Conservation (phyloP, 2,113 vertebrate species). For the Syngnathus typhle region DNA sequence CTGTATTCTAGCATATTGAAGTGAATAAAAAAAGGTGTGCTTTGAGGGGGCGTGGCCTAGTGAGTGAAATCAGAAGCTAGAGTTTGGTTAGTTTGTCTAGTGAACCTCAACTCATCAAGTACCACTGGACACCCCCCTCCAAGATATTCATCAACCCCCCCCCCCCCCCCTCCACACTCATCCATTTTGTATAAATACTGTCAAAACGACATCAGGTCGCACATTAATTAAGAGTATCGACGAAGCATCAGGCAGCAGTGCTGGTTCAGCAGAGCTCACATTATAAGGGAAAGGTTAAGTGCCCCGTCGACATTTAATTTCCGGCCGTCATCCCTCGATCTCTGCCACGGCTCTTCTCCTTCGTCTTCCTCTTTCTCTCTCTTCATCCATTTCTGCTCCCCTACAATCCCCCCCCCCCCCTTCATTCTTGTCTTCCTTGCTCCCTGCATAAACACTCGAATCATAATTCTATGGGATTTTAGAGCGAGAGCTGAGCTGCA, state of each 20-base stretch:
- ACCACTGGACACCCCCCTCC: neutral
- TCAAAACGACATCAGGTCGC: constrained; percentile 57
- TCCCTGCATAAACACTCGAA: constrained; percentile 30
- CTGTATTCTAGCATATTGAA: too few species aligned
- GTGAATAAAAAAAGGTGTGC: too few species aligned
- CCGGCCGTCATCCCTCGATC: constrained; percentile 25
- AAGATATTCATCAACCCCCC: constrained; percentile 39
- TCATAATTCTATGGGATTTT: constrained; percentile 45
- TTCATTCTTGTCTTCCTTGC: neutral
- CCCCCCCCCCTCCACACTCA: neutral
- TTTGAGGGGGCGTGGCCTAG: too few species aligned
- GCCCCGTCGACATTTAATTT: constrained; percentile 61
- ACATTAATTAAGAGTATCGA: constrained; percentile 69
- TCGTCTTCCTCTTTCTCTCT: constrained; percentile 8
- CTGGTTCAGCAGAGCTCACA: constrained; percentile 68
- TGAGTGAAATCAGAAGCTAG: too few species aligned
- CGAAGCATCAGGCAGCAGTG: constrained; percentile 57
- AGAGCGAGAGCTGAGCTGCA: constrained; percentile 26
- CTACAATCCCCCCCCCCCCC: neutral
- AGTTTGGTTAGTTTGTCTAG: neutral
- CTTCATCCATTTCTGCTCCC: constrained; percentile 4
- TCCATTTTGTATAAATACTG: constrained; percentile 50
- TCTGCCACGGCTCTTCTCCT: constrained; percentile 5
- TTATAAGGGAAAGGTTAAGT: constrained; percentile 72
- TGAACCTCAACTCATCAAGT: neutral